Base-by-base conservation (phyloP, 2,113 vertebrate genomes). In the Heterotis niloticus region DNA sequence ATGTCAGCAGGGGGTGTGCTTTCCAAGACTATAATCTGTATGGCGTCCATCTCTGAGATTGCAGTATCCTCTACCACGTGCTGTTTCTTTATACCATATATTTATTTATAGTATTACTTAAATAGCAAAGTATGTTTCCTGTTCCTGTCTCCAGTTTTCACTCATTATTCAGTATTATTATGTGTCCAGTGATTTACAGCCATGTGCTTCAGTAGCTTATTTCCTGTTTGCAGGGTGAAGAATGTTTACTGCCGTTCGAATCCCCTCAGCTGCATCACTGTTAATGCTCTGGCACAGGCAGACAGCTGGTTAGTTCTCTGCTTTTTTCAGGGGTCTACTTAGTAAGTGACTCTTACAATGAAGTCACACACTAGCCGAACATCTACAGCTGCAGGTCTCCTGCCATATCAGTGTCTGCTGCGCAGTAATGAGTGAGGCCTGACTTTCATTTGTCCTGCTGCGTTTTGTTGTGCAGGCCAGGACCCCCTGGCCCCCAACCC, bases 171-270 rank as follows among this genome's bases (percentile, higher is more conserved):
- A n/a, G n/a, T n/a, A n/a, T n/a, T n/a, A n/a, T n/a, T n/a, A n/a
- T 44, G 3, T 44, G 34, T 44, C 34, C 34, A 7, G 34, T 44
- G 34, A 2, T 44, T 44, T 44, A 44, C 34, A 44, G 34, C 7
- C 34, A 44, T 77, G 76, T 67, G 44, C 23, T 23, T 60, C 13
- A 75, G 72, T 28, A 54, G 17, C 23, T 7, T 23, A 26, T 51
- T 44, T 44, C 34, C 34, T 1, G 2, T 74, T 59, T 17, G 7
- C 71, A 74, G 71, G 54, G 13, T 24, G 23, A 51, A 57, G 51
- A 20, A 89, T 0, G 84, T 92, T 79, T 94, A 94, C 68, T 93
- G 92, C 70, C 85, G 82, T 0, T 93, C 90, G 70, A 81, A 90
- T 54, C 83, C 88, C 60, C 83, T 91, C 79, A 94, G 92, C 80